These are phyloP conservation scores for Geococcyx californianus DNA, from an alignment of 2,113 vertebrate species.

Conservation along the genomic window DNA sequence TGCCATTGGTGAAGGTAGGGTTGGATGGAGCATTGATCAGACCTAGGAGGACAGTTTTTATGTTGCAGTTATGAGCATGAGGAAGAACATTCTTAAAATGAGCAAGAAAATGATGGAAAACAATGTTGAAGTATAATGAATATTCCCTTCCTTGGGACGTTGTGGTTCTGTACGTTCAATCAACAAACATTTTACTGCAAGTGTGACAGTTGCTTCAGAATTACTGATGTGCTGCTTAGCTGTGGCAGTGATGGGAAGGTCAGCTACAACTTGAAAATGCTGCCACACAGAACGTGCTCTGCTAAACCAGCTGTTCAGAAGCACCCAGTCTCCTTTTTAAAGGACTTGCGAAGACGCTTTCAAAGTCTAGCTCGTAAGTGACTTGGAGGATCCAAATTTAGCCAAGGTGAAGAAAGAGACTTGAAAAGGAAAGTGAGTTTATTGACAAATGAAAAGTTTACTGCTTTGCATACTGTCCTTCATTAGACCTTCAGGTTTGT, in stretches of 20 bases:
- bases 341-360: neutral
- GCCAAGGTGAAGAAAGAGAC: neutral
- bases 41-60: neutral
- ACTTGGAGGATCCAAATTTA: neutral
- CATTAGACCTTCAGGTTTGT: neutral
- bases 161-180: neutral
- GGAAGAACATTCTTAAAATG: neutral
- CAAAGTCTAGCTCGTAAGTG: conserved; percentile 26
- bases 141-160: neutral
- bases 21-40: neutral
- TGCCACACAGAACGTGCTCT: neutral
- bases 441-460: neutral
- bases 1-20: neutral
- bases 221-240: neutral
- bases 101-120: neutral
- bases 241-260: neutral
- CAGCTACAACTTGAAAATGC: neutral
- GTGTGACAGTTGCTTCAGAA: neutral
- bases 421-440: neutral
- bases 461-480: neutral
- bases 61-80: neutral
- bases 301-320: neutral
- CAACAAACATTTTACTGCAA: neutral
- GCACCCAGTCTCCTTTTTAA: neutral
- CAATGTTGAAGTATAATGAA: neutral